Evolutionary conservation across 2,113 vertebrate genomes (phyloP).

Genomic region (Dicerorhinus sumatrensis): DNA sequence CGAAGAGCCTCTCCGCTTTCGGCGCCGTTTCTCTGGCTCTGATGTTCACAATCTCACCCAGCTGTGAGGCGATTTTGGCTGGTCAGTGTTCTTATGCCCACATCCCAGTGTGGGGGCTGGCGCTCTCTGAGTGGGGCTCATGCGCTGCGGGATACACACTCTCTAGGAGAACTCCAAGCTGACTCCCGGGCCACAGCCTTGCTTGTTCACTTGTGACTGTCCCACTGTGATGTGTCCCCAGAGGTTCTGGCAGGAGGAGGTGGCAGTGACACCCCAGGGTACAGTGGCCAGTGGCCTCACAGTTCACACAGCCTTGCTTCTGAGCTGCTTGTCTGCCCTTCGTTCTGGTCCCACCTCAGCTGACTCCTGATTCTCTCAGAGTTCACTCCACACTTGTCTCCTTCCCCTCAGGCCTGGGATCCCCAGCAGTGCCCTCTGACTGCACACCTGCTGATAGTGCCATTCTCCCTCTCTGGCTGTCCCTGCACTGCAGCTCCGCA

Average conservation of each 20-base stretch:
- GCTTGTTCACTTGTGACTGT: background rate
- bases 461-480: background rate
- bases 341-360: background rate
- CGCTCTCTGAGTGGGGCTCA: too few species aligned
- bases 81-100: fast-evolving
- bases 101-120: background rate
- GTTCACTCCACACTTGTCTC: background rate
- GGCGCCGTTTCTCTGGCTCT: background rate
- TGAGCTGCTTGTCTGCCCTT: background rate
- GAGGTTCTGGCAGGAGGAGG: background rate
- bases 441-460: background rate
- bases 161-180: background rate
- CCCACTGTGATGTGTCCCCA: background rate
- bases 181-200: background rate
- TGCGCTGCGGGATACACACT: background rate
- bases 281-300: background rate
- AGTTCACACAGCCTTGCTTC: background rate
- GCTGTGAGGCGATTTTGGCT: background rate
- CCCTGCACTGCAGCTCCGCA: background rate
- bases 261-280: background rate
- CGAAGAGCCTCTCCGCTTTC: background rate
- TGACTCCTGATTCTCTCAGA: background rate
- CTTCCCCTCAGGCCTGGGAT: background rate
- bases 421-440: background rate
- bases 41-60: too few species aligned